These are phyloP conservation scores for Rynchops niger DNA, from an alignment of 2,113 vertebrate genomes.

Conservation along the genomic window DNA sequence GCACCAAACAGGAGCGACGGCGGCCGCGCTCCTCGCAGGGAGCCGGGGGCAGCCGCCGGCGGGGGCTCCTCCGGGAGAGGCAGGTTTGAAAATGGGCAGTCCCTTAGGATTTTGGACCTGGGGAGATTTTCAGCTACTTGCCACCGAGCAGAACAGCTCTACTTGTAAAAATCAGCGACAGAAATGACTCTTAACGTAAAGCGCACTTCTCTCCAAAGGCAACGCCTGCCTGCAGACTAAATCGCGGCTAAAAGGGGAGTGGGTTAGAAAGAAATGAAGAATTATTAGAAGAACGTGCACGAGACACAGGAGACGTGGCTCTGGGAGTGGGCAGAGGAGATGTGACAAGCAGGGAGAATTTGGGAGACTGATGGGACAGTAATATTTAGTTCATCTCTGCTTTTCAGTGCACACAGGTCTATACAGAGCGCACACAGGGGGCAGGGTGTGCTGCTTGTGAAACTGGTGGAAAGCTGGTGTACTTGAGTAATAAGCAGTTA, in stretches of 20 bases:
- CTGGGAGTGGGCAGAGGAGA: not conserved
- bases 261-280: not conserved
- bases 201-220: fast-evolving
- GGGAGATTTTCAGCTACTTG: not conserved
- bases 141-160: not conserved
- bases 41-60: not conserved
- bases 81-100: not conserved
- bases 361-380: not conserved
- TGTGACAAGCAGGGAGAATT: not conserved
- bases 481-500: not conserved
- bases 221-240: not conserved
- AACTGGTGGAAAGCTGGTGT: not conserved
- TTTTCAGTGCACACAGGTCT: not conserved
- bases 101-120: not conserved
- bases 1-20: not conserved
- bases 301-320: not conserved
- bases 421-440: not conserved
- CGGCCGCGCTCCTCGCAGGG: fast-evolving
- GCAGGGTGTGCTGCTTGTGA: not conserved
- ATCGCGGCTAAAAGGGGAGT: fast-evolving
- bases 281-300: not conserved
- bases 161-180: not conserved
- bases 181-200: not conserved
- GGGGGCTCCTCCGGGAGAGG: not conserved
- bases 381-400: not conserved